A percentile compares a stretch with the other conserved stretches of the same genome.
These are phyloP conservation scores for Ridgeia piscesae DNA, from an alignment of 1,140 invertebrate species.

Conservation along the genomic window DNA sequence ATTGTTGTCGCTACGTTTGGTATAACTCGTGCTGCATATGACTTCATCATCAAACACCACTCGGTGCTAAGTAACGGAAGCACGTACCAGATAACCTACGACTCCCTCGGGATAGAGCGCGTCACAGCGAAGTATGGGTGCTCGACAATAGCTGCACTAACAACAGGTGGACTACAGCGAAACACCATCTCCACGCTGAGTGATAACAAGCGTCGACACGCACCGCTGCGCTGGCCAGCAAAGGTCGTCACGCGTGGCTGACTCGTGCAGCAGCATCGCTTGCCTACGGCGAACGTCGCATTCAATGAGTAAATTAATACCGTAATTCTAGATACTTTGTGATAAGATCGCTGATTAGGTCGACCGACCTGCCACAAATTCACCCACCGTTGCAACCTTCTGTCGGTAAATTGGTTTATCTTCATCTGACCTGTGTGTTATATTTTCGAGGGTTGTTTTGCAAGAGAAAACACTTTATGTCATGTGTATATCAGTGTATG, in stretches of 20 bases:
- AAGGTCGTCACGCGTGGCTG: neutral
- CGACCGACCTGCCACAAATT: neutral
- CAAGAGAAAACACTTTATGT: no score
- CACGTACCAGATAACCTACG: neutral
- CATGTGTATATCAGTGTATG: neutral
- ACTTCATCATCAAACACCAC: neutral
- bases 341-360: neutral
- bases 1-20: neutral
- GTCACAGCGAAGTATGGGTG: neutral
- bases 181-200: neutral
- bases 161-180: neutral
- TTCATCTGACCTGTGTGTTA: neutral
- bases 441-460: no score
- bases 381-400: neutral
- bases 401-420: neutral
- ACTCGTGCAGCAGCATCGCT: neutral
- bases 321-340: neutral
- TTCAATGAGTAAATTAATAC: neutral
- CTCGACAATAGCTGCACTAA: neutral
- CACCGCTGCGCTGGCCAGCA: neutral
- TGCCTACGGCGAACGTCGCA: neutral
- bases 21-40: neutral
- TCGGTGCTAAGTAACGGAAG: neutral
- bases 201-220: conserved; percentile 3
- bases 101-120: neutral